Conservation (phyloP, 2,113 vertebrate genomes). For the Spea multiplicata region DNA sequence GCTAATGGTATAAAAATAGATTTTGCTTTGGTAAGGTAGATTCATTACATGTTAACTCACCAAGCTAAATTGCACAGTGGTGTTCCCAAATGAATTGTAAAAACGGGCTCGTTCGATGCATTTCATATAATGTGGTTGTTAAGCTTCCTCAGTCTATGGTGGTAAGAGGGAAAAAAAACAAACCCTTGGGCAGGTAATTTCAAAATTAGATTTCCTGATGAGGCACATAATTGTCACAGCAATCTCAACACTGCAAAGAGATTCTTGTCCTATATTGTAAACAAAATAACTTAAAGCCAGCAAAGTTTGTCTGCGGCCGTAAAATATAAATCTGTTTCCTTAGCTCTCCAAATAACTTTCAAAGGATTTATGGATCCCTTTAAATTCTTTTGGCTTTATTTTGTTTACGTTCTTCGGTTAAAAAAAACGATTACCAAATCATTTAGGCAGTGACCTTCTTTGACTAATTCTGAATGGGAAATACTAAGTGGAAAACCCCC, state of each 20-base stretch:
- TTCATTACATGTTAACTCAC: constrained; percentile 6
- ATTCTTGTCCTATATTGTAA: constrained; percentile 41
- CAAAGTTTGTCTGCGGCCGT: constrained; percentile 53
- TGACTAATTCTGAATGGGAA: constrained; percentile 43
- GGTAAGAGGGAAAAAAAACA: not conserved
- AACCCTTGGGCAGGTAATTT: constrained; percentile 30
- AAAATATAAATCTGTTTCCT: constrained; percentile 54
- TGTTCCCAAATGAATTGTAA: constrained; percentile 21
- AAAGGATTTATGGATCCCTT: constrained; percentile 57
- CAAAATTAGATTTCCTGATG: not conserved
- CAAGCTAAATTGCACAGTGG: constrained; percentile 3
- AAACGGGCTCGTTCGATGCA: constrained; percentile 23
- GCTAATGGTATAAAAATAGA: not conserved
- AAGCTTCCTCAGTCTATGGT: constrained; percentile 5
- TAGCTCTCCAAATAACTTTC: constrained; percentile 56
- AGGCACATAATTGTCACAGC: not conserved
- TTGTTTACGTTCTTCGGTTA: constrained; percentile 58
- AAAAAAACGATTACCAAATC: constrained; percentile 51
- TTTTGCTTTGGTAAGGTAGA: not conserved
- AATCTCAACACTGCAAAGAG: constrained; percentile 25
- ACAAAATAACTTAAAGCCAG: constrained; percentile 49
- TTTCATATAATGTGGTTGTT: constrained; percentile 34
- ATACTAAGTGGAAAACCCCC: constrained; percentile 52
- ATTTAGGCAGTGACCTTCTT: constrained; percentile 52
- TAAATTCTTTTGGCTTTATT: constrained; percentile 57